Percentiles rank a stretch among this genome's conserved stretches.
These are phyloP conservation scores for Sitodiplosis mosellana DNA, from an alignment of 1,140 invertebrate species.

Conservation along the genomic window DNA sequence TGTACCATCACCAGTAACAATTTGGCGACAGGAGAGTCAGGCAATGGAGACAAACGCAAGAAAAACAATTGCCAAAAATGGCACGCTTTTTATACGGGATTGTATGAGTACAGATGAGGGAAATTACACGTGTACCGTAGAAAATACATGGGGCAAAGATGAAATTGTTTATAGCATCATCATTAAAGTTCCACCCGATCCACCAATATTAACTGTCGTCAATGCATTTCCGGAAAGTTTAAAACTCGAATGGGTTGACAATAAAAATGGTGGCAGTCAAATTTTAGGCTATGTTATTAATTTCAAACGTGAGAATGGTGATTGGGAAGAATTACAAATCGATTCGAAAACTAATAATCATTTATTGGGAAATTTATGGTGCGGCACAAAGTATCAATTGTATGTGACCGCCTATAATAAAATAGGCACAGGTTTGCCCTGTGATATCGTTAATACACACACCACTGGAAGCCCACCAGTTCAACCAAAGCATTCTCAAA, in stretches of 20 bases:
- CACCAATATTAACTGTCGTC: constrained; percentile 41
- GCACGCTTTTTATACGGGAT: constrained; percentile 52
- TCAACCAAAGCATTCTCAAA: constrained; percentile 62
- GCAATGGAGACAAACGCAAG: constrained; percentile 46
- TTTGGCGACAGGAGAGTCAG: constrained; percentile 54
- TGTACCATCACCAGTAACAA: constrained; percentile 47
- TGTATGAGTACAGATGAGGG: constrained; percentile 58
- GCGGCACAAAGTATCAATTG: constrained; percentile 69
- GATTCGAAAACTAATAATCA: constrained; percentile 58
- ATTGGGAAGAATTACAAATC: constrained; percentile 72
- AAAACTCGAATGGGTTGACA: constrained; percentile 47
- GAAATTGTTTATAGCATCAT: constrained; percentile 57
- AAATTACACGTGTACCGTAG: constrained; percentile 73
- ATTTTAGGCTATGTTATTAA: constrained; percentile 68
- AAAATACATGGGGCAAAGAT: constrained; percentile 68
- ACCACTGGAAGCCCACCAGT: constrained; percentile 66
- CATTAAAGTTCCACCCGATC: constrained; percentile 47
- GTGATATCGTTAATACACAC: constrained; percentile 64
- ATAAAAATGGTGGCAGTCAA: constrained; percentile 48
- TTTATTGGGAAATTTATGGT: constrained; percentile 62
- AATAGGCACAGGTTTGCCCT: constrained; percentile 71
- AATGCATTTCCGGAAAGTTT: constrained; percentile 47
- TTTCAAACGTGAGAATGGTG: constrained; percentile 72
- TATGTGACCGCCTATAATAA: constrained; percentile 78
- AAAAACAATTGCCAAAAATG: constrained; percentile 43